These are phyloP conservation scores for Buathra laborator DNA, from an alignment of 2,888 invertebrate genomes.

Conservation along the genomic window DNA sequence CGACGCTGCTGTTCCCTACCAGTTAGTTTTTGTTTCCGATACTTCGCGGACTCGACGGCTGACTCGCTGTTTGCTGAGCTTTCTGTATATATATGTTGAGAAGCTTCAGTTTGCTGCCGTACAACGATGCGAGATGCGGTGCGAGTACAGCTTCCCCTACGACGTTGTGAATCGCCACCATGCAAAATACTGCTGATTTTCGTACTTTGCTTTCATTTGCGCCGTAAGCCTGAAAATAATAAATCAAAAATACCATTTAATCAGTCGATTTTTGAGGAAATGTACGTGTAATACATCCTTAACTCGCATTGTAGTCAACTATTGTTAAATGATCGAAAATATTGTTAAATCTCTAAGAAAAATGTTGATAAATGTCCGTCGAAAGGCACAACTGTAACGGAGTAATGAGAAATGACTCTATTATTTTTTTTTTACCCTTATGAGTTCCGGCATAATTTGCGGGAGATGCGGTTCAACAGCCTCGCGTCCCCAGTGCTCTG, in stretches of 20 bases:
- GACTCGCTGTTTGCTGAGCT: conserved; percentile 86
- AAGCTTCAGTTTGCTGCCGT: conserved; percentile 95
- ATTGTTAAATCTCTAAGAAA: not conserved
- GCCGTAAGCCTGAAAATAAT: conserved; percentile 91
- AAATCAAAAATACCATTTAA: too few species aligned
- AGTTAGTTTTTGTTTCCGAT: conserved; percentile 82
- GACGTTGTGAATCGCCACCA: conserved; percentile 96
- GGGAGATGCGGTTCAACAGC: conserved; percentile 91
- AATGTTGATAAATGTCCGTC: not conserved
- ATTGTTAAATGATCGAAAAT: conserved; percentile 8
- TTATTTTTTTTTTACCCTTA: conserved; percentile 88
- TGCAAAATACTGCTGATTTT: conserved; percentile 98
- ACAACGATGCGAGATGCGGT: conserved; percentile 92
- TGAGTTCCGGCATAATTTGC: conserved; percentile 94
- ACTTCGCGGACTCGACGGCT: conserved; percentile 85
- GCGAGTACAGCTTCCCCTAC: conserved; percentile 94
- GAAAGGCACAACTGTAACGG: not conserved
- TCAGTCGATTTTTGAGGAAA: too few species aligned
- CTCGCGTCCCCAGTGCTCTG: conserved; percentile 91
- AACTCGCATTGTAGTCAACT: too few species aligned
- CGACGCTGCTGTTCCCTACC: conserved; percentile 76
- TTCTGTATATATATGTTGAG: conserved; percentile 92
- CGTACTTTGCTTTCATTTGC: conserved; percentile 96
- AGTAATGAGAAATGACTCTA: not conserved
- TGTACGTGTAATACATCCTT: too few species aligned